Conservation (phyloP, 2,113 vertebrate species). For the Pogonocichla stellata region DNA sequence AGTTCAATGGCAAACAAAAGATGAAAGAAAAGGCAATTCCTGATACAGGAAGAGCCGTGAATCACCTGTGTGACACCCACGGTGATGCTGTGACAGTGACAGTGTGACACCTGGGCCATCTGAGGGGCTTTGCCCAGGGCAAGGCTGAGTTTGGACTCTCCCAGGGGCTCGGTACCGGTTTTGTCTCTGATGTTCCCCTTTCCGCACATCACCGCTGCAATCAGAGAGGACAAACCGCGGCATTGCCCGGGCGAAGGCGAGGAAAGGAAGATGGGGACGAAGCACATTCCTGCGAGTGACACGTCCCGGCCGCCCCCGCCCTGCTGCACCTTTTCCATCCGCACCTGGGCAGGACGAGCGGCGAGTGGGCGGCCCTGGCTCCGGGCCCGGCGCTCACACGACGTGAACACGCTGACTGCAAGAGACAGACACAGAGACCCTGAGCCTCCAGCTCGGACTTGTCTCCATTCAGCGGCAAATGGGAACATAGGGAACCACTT, state of each 20-base stretch:
- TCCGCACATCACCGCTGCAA: neutral
- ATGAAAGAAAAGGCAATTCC: neutral
- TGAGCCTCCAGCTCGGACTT: neutral
- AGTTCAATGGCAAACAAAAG: neutral
- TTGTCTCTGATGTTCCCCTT: neutral
- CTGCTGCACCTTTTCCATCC: neutral
- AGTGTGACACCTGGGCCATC: neutral
- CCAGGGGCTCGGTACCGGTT: rapidly evolving
- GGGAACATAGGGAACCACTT: neutral
- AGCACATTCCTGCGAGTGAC: neutral
- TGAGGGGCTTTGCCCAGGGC: neutral
- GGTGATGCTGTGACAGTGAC: neutral
- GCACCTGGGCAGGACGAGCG: neutral
- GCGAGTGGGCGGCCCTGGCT: neutral
- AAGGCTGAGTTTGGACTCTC: neutral
- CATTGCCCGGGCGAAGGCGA: neutral
- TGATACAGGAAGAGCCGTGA: rapidly evolving
- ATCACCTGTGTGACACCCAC: neutral
- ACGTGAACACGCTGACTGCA: neutral
- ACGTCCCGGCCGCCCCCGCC: neutral
- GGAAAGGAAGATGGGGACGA: neutral
- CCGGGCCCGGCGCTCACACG: rapidly evolving
- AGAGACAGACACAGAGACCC: neutral
- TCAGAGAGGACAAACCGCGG: neutral
- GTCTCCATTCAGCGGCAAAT: neutral